Conservation (phyloP, 2,888 invertebrate species). For the Cetonia aurata region DNA sequence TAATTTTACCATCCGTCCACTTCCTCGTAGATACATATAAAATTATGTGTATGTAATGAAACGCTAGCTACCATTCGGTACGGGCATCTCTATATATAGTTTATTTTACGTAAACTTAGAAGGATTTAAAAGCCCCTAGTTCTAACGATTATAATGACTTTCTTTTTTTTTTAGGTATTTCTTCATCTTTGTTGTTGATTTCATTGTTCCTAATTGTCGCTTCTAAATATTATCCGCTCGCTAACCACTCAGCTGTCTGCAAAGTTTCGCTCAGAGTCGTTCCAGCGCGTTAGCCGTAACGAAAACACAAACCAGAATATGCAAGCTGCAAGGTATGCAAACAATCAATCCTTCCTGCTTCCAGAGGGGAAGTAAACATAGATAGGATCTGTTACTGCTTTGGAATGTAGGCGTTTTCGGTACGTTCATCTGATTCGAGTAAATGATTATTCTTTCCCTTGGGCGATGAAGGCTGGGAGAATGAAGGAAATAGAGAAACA, state of each 20-base stretch:
- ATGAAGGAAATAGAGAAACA: too few relatives aligned
- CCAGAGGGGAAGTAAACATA: constrained; percentile 28
- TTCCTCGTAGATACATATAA: constrained; percentile 20
- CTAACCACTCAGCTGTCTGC: constrained; percentile 46
- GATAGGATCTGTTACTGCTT: constrained; percentile 3
- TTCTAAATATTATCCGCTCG: constrained; percentile 37
- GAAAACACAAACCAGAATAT: constrained; percentile 46
- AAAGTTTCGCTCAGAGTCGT: constrained; percentile 42
- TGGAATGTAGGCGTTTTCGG: background rate
- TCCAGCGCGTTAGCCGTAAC: constrained; percentile 6
- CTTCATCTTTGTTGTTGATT: background rate
- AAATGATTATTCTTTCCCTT: background rate
- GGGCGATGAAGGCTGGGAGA: too few relatives aligned
- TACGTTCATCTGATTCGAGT: background rate
- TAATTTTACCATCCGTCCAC: constrained; percentile 22
- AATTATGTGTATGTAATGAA: constrained; percentile 1
- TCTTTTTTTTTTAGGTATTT: constrained; percentile 1
- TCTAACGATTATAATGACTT: background rate
- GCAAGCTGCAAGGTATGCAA: constrained; percentile 46
- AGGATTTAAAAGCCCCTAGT: background rate
- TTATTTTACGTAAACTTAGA: constrained; percentile 31
- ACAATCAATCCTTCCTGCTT: constrained; percentile 41
- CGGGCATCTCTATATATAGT: constrained; percentile 7
- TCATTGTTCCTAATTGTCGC: too few relatives aligned
- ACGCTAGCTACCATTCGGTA: background rate